Base-by-base conservation (phyloP, 2,888 invertebrate species). In the Gymnocheta viridis region DNA sequence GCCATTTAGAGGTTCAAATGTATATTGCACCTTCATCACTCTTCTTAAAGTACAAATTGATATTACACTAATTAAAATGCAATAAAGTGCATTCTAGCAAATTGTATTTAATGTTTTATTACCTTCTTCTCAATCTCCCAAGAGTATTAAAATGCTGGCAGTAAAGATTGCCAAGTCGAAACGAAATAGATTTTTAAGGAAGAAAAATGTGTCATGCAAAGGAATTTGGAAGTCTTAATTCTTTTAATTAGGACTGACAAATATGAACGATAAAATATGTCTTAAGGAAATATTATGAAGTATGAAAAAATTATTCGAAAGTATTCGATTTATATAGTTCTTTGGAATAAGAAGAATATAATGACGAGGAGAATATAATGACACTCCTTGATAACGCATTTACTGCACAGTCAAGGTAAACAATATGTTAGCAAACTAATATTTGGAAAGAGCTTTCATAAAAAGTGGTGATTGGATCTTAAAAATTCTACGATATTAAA, bases 61-160 rank as follows among this genome's bases (percentile, higher is more conserved):
- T 85, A 85, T 83, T 83, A 81, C 81, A 83, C 83, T 83, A 85
- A 85, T 85, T 85, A 85, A 85, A 85, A 85, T 81, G 82, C 85
- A 78, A 82, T 82, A 85, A 82, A 85, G 84, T 83, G 76, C 80
- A 80, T 80, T 80, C 83, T 83, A 80, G 83, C 76, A 83, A 83
- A 80, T 79, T 83, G 79, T 67, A 41, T 72, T 80, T 80, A 60
- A 66, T 72, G 44, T 70, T 83, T 76, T 69, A 66, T 58, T 51
- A 47, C 29, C 38, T 19, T 76, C 51, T 58, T 73, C 47, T 72
- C 70, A 79, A 76, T 44, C 77, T 67, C 67, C 72, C 44, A 22
- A 12, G 80, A 44, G 80, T 54, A 67, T 76, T 60, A 38, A 73
- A 54, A 38, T 51, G 35, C 49, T 70, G 10, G 17, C 27, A 35